Evolutionary conservation across 30 jellyfish, hydroid and myxozoan genomes (phyloP), one percentile per base, ranked within the genome.

Genomic region (Turritopsis rubra): DNA sequence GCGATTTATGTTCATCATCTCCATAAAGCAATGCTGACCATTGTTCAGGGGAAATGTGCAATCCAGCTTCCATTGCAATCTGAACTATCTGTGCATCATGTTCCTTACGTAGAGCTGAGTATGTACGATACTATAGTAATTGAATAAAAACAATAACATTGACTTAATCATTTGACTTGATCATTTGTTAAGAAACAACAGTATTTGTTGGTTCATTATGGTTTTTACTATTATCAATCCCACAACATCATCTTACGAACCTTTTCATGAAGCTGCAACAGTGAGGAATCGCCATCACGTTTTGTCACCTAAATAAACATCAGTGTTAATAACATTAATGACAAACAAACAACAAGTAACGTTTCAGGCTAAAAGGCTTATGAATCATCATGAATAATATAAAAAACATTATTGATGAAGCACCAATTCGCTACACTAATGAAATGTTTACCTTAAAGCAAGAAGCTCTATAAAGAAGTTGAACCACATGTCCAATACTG

Each of bases 11-110:
- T 16, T 87, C 97, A 76, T 94, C 99, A 74, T 94, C 99, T 17
- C 99, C 99, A 84, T 94, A 94, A 29, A 94, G 87, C 52, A 94
- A 77, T 16, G 97, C 91, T 20, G 99, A 94, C 99, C 99, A 94
- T 68, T 94, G 99, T 85, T 94, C 99, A 16, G 99, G 99, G 19
- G 97, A 94, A 0, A 94, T 94, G 75, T 94, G 99, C 68, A 94
- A 92, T 13, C 99, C 99, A 75, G 97, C 99, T 83, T 94, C 99
- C 99, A 89, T 94, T n/a, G 99, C 99, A 72, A 94, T 94, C 68
- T 94, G 96, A 52, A 94, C 99, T 52, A 94, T 88, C 82, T 94
- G 99, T 30, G 99, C 97, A 84, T 94, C 99, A 75, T 94, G 99
- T 79, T 94, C 99, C 82, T 94, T 94, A 77, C 99, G 79, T 52